These are phyloP conservation scores for Orchestes rusci DNA, from an alignment of 2,888 invertebrate species.

Conservation along the genomic window DNA sequence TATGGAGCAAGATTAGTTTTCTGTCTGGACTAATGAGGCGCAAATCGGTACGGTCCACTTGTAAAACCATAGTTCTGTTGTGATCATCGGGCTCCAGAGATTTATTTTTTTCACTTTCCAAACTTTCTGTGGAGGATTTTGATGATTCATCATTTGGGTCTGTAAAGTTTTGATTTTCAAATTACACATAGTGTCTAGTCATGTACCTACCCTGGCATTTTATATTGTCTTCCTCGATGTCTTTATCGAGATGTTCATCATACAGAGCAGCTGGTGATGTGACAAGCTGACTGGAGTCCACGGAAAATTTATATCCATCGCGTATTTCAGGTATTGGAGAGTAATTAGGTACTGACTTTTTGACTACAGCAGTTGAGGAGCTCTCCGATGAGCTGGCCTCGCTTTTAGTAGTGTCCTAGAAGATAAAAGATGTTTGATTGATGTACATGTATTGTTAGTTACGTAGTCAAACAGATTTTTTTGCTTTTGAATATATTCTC, in stretches of 20 bases:
- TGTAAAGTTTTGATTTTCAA: slow-evolving; percentile 9
- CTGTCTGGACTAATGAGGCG: slow-evolving; percentile 88
- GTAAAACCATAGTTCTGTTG: slow-evolving; percentile 90
- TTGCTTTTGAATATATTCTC: slow-evolving; percentile 34
- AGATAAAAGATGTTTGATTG: too few species aligned
- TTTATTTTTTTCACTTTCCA: slow-evolving; percentile 7
- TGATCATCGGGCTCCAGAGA: slow-evolving; percentile 50
- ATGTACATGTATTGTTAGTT: too few species aligned
- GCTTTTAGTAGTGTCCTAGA: neutral
- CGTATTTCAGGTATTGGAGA: slow-evolving; percentile 23
- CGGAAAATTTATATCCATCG: too few species aligned
- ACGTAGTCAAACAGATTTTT: slow-evolving; percentile 37
- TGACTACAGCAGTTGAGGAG: too few species aligned
- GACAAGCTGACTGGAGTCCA: too few species aligned
- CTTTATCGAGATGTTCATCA: too few species aligned
- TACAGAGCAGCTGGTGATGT: too few species aligned
- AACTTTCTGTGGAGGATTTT: neutral
- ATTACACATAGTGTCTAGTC: too few species aligned
- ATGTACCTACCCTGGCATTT: too few species aligned
- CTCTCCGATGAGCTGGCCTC: neutral
- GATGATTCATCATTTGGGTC: neutral
- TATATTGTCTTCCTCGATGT: too few species aligned
- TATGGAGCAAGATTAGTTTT: slow-evolving; percentile 81
- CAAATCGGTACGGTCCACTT: slow-evolving; percentile 79
- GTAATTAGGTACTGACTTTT: neutral